These are phyloP conservation scores for Aricia agestis DNA, from an alignment of 1,140 invertebrate genomes.

Conservation along the genomic window DNA sequence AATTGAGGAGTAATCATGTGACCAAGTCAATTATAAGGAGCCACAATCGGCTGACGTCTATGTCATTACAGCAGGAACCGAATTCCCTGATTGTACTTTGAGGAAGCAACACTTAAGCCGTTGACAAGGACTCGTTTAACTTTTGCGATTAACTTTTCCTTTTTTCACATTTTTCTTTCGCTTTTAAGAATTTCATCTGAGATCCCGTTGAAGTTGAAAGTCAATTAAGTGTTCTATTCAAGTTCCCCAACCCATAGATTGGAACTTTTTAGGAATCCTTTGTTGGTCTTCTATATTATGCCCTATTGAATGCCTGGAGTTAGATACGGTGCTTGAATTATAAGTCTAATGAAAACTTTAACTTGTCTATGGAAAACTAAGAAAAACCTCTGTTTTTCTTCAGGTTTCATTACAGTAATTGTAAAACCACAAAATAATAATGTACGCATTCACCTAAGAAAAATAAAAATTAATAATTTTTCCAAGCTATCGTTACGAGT, in stretches of 20 bases:
- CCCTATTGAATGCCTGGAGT: background rate
- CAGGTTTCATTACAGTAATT: no score
- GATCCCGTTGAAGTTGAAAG: constrained; percentile 24
- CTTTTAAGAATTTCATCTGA: constrained; percentile 23
- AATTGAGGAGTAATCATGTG: no score
- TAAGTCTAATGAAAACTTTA: background rate
- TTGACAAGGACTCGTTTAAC: constrained; percentile 37
- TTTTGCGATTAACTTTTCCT: constrained; percentile 31
- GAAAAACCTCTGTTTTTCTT: no score
- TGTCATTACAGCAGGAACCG: constrained; percentile 23
- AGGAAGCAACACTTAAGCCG: constrained; percentile 31
- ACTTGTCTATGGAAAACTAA: background rate
- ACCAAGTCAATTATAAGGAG: no score
- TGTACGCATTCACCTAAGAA: background rate
- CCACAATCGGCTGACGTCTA: background rate
- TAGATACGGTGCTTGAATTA: background rate
- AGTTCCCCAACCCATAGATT: constrained; percentile 18
- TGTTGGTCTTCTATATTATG: background rate
- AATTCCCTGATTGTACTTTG: constrained; percentile 26
- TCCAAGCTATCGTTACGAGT: background rate
- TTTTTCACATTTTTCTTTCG: constrained; percentile 29
- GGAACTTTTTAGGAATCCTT: constrained; percentile 18
- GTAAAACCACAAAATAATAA: no score
- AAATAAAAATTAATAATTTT: background rate
- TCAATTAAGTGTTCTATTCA: constrained; percentile 27